Percentiles rank a stretch among this genome's conserved stretches.
These are phyloP conservation scores for Paedocypris sp. DNA, from an alignment of 2,113 vertebrate species.

Conservation along the genomic window DNA sequence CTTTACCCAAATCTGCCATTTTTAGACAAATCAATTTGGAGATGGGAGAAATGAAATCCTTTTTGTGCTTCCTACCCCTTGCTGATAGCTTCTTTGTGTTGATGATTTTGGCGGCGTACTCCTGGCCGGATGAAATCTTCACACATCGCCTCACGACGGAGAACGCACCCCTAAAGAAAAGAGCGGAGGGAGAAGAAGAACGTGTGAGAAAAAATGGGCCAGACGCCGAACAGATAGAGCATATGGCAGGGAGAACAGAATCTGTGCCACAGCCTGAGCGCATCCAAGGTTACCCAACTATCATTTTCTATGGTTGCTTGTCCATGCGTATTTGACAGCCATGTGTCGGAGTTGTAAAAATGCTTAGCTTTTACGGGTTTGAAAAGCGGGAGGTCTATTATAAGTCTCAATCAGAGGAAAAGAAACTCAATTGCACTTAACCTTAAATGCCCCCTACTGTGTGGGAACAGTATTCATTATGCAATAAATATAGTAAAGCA, in stretches of 20 bases:
- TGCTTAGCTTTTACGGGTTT: neutral
- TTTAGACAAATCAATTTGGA: neutral
- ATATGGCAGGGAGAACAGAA: slow-evolving; percentile 15
- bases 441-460: neutral
- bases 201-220: slow-evolving; percentile 1
- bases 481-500: neutral
- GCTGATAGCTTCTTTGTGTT: slow-evolving; percentile 98
- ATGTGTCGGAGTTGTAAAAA: slow-evolving; percentile 6
- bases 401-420: too few species aligned
- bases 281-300: slow-evolving; percentile 22
- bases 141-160: slow-evolving; percentile 91
- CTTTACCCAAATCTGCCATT: neutral
- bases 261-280: slow-evolving; percentile 5
- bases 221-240: slow-evolving; percentile 5
- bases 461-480: neutral
- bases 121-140: slow-evolving; percentile 93
- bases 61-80: slow-evolving; percentile 89
- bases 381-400: neutral
- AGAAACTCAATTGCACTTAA: neutral
- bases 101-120: slow-evolving; percentile 98
- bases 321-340: slow-evolving; percentile 11
- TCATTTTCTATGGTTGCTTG: neutral
- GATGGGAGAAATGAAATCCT: too few species aligned
- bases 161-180: slow-evolving; percentile 81
- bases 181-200: neutral